Evolutionary conservation across 2,797 vertebrate species (phyloP).

Genomic region (Myotis vivesi): DNA sequence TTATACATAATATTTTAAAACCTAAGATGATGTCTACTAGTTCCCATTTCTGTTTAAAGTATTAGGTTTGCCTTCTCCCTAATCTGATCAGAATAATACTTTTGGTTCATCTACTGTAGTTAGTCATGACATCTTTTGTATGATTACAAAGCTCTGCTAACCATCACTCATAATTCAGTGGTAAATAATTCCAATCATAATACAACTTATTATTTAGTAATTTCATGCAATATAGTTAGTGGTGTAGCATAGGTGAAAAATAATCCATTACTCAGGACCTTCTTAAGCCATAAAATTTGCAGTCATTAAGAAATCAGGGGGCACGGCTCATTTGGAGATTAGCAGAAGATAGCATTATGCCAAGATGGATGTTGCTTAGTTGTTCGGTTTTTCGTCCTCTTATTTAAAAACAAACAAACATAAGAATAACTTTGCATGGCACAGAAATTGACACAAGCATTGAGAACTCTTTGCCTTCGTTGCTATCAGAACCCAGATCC

Average conservation of each 20-base stretch:
- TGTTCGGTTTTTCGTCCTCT: constrained; percentile 27
- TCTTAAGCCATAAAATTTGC: background rate
- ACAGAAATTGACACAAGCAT: background rate
- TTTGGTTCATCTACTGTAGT: background rate
- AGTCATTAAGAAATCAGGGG: background rate
- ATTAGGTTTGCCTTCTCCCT: background rate
- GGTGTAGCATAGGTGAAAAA: background rate
- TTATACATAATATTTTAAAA: background rate
- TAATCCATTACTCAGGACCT: background rate
- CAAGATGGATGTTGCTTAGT: background rate
- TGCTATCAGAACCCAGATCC: background rate
- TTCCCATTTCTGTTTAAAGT: constrained; percentile 7
- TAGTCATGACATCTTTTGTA: background rate
- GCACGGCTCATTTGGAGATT: background rate
- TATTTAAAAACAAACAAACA: background rate
- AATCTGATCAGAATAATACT: background rate
- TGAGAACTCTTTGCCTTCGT: background rate
- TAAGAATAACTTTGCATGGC: background rate
- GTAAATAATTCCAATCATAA: background rate
- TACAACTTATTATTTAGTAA: background rate
- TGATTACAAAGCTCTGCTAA: background rate
- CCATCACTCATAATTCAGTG: background rate
- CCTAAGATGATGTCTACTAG: background rate
- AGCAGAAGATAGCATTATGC: background rate
- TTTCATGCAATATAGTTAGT: background rate